Base-by-base conservation (phyloP, 2,888 invertebrate species). In the Hymenopus coronatus region DNA sequence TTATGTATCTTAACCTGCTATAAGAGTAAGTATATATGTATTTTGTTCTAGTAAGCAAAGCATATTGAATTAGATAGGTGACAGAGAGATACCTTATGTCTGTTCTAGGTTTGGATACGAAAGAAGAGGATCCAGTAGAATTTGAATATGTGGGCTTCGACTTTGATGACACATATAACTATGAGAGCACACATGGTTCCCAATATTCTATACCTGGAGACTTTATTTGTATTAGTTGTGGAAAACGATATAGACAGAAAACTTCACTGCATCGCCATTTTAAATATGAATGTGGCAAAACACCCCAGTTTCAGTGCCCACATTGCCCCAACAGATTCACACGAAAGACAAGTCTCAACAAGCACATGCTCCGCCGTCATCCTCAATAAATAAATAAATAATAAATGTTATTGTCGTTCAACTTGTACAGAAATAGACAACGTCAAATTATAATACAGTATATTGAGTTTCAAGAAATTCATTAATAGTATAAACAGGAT, bases 231-330 rank as follows among this genome's bases (percentile, higher is more conserved):
- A 89, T 89, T 20, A 89, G 89, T 25, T 91, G 91, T 89, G 91
- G 91, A 20, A 88, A 90, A 28, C 88, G 89, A 14, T 91, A 91
- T 88, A 90, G 90, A 27, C 89, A 89, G 83, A 85, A 89, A 28
- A 28, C 82, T 28, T 89, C 90, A 3, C 88, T 91, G 28, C 88
- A 89, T 85, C 88, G 90, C 87, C 90, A 89, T 88, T 70, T 87
- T 89, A 89, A 89, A 89, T 87, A 89, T 85, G 92, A 91, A 88
- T 91, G 91, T 87, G 91, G 91, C 54, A 90, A 90, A 87, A 90
- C 90, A 87, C 92, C 91, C 0, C 91, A 89, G 54, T 90, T 89
- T 84, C 88, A 90, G 46, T 91, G 91, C 81, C 90, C 90, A 28
- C 88, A 87, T 54, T 90, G 90, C 81, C 83, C 88, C 4, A 88